Base-by-base conservation (phyloP, 2,888 invertebrate genomes). In the Melinaea menophilus region DNA sequence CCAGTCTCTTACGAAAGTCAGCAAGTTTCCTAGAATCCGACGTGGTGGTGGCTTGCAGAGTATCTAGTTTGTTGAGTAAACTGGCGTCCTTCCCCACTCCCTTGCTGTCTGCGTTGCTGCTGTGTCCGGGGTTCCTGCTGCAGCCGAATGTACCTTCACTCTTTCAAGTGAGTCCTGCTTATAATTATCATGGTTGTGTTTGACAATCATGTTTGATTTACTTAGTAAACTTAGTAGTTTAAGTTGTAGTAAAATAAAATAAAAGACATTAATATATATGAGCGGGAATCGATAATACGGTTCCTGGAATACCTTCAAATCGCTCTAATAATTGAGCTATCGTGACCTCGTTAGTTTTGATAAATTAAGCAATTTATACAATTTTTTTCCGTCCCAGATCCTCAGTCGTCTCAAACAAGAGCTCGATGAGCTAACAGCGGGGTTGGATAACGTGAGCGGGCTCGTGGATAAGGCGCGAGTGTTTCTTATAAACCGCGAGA, bases 141-240 rank as follows among this genome's bases (percentile, higher is more conserved):
- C 97, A 97, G 81, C 97, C 98, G 1, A 96, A 96, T 78, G 95
- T 98, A 79, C 96, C 96, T 79, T 97, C 97, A 3, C 92, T 98
- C 69, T 95, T 95, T 84, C 98, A 98, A 93, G 98, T 97, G 80
- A 82, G 34, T 62, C 22, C 51, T 34, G n/a, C 9, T 22, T 13
- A 63, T 61, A 1, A 41, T 5, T 37, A 37, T 5, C 2, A 37
- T 37, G 2, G 37, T 22, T 7, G 2, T 37, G 37, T 37, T 37
- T 7, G 37, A 37, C 7, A 5, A 5, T 5, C 7, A 7, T 1
- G 2, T 37, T 37, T 37, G 37, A 37, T 7, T 37, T 37, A 37
- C 4, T 35, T 35, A n/a, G n/a, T 35, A 35, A 35, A 35, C 4
- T 5, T 35, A 35, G 4, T 5, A 35, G 35, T 5, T 35, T 5